Evolutionary conservation across 2,797 vertebrate species (phyloP), one percentile per base, ranked within the genome.

Genomic region (Poecilia wingei): DNA sequence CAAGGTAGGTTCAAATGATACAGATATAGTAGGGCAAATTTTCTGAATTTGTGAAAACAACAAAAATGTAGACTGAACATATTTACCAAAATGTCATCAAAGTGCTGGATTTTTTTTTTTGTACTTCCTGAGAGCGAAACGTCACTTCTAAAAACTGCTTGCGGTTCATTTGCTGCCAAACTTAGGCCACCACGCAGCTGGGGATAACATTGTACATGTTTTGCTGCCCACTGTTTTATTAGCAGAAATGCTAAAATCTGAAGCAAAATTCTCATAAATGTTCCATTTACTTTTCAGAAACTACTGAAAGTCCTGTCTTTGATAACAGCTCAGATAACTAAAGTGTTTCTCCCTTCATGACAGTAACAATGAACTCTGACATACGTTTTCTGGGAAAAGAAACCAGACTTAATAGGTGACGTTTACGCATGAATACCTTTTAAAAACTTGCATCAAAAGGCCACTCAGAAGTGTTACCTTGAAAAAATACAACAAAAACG

Each of bases 301-400:
- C 74, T 75, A 55, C 69, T 64, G 49, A 68, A 80, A 61, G 25
- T 78, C 81, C 78, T 88, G 84, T 87, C 87, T 74, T 85, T 74
- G 77, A 57, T 72, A 70, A 87, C 41, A 18, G 41, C 41, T 70
- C 39, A 70, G 25, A 28, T 43, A 45, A 43, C 39, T 55, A 76
- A 79, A 75, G 51, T 76, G 43, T 68, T 51, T 1, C n/a, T 36
- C 45, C 45, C 45, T 14, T 43, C 51, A 73, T 33, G 43, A 49
- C 45, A 57, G 74, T 22, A 72, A 53, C 75, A 79, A 84, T 84
- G 75, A 82, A 79, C 78, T 18, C 3, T 51, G 10, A 25, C 10
- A 20, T 12, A 4, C 43, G 74, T 77, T 75, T 33, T 76, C 73
- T 75, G 72, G 4, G 20, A 55, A 74, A 77, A 61, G 6, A 31